phyloP scores from a whole-genome alignment of 1,140 invertebrate genomes.

The Orius laevigatus region DNA sequence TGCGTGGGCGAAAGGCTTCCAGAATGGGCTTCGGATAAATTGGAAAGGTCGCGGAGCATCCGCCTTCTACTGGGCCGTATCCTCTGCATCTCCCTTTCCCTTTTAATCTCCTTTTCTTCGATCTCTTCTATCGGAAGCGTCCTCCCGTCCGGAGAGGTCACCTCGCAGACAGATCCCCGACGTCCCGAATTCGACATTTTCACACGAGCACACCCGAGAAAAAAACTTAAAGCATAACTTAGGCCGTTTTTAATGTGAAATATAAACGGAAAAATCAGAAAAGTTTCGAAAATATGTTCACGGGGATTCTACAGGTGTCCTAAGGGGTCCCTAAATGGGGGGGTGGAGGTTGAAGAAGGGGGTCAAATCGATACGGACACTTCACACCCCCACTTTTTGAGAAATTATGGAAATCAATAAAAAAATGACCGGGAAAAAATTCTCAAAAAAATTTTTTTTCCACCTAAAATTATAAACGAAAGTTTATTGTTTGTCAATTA shows the following conservation, averaged over 20 bases:
- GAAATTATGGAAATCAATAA: too few species aligned
- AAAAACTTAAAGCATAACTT: background rate
- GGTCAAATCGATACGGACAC: slow-evolving; percentile 8
- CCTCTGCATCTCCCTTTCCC: too few species aligned
- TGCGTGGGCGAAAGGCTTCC: too few species aligned
- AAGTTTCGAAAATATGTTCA: slow-evolving; percentile 11
- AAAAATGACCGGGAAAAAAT: too few species aligned
- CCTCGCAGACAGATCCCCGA: slow-evolving; percentile 11
- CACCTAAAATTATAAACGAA: too few species aligned
- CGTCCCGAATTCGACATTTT: slow-evolving; percentile 9
- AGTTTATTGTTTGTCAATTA: too few species aligned
- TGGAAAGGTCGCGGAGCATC: too few species aligned
- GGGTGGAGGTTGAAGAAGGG: background rate
- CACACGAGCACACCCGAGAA: background rate
- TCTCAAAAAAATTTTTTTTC: too few species aligned
- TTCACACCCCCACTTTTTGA: slow-evolving; percentile 3
- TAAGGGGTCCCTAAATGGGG: background rate
- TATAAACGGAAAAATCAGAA: too few species aligned
- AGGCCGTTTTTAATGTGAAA: too few species aligned
- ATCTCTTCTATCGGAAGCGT: slow-evolving; percentile 10
- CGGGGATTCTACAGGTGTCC: slow-evolving; percentile 7
- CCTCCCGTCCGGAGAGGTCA: slow-evolving; percentile 13
- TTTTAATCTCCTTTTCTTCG: background rate
- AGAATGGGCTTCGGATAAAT: too few species aligned
- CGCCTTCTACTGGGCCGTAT: too few species aligned